Conservation (phyloP, 2,113 vertebrate genomes). For the Hippopotamus amphibius region DNA sequence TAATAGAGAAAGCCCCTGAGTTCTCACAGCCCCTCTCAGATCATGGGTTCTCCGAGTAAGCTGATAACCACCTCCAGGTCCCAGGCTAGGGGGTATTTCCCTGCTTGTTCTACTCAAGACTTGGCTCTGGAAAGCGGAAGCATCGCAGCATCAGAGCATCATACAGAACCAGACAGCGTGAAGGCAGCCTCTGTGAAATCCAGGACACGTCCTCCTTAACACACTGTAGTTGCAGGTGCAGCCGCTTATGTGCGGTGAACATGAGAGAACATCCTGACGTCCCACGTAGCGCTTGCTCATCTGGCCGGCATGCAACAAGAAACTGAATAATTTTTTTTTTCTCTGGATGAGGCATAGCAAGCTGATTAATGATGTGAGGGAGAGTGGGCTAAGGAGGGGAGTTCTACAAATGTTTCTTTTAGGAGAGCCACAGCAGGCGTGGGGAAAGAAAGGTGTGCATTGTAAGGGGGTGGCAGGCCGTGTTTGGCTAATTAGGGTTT, state of each 20-base stretch:
- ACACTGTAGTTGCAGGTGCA: not conserved
- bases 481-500: constrained; percentile 65
- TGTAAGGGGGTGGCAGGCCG: constrained; percentile 55
- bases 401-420: constrained; percentile 44
- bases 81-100: not conserved
- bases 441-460: constrained; percentile 69
- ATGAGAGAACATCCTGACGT: not conserved
- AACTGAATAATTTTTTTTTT: not conserved
- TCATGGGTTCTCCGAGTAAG: not conserved
- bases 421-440: not conserved
- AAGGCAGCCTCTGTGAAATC: not conserved
- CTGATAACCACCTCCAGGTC: not conserved
- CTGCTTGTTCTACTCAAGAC: not conserved
- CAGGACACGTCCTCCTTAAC: not conserved
- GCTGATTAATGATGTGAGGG: constrained; percentile 75
- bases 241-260: accelerated
- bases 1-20: not conserved
- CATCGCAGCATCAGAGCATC: not conserved
- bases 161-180: not conserved
- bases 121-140: not conserved
- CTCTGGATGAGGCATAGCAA: constrained; percentile 53
- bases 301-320: constrained; percentile 15
- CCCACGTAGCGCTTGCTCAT: constrained; percentile 34
- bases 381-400: constrained; percentile 39
- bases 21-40: not conserved